phyloP scores from a whole-genome alignment of 2,797 vertebrate genomes.

The Nasua narica region DNA sequence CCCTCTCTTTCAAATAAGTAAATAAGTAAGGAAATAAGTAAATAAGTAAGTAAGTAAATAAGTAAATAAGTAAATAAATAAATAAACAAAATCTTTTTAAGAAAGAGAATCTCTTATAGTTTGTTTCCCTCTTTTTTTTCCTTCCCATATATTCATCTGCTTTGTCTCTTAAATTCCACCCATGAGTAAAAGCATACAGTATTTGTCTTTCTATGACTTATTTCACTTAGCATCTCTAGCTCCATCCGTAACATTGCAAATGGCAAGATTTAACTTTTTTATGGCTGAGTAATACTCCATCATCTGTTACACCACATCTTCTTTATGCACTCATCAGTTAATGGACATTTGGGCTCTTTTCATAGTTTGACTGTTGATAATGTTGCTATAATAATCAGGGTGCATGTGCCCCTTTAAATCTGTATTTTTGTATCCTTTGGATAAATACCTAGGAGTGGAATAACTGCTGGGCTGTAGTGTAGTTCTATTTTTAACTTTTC shows the following conservation, averaged over 20 bases:
- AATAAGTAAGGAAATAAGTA: no score
- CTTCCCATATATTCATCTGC: background rate
- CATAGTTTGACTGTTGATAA: background rate
- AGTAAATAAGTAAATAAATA: no score
- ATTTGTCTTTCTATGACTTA: background rate
- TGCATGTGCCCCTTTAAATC: background rate
- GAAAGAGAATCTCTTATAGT: background rate
- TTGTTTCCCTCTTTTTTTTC: background rate
- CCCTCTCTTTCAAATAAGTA: no score
- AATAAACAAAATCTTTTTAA: no score
- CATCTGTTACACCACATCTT: background rate
- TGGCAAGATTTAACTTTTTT: background rate
- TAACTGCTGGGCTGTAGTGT: background rate
- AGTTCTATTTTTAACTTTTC: background rate
- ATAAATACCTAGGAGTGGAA: background rate
- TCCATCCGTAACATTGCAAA: background rate
- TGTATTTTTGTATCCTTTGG: background rate
- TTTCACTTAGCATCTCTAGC: background rate
- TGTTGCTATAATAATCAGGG: background rate
- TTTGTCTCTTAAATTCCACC: background rate
- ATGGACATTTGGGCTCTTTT: background rate
- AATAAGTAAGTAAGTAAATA: no score
- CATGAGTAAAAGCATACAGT: background rate
- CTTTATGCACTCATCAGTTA: background rate
- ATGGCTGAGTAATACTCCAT: background rate